Evolutionary conservation across 2,888 invertebrate genomes (phyloP).

Genomic region (Leptopilina myrica): DNA sequence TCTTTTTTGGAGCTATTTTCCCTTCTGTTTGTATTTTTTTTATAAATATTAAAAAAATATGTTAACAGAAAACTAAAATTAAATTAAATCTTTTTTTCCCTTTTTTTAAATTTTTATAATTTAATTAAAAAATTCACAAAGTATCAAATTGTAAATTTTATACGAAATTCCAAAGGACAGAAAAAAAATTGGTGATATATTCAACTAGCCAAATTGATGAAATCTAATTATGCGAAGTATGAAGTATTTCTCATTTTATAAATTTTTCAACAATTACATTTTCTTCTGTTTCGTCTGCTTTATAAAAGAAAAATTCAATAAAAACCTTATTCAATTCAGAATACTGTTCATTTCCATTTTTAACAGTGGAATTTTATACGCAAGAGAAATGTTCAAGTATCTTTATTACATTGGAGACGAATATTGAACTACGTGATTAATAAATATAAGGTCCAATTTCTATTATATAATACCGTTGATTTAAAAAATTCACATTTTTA

Average conservation of each 20-base stretch:
- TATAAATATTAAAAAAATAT: too few species aligned
- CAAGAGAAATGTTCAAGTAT: not conserved
- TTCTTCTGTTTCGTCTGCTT: not conserved
- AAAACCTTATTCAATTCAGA: not conserved
- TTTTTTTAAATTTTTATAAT: too few species aligned
- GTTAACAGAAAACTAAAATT: too few species aligned
- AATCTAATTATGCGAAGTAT: not conserved
- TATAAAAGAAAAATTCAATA: not conserved
- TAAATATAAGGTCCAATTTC: too few species aligned
- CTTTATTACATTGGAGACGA: not conserved
- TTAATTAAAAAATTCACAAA: too few species aligned
- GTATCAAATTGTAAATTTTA: not conserved
- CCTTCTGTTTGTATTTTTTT: too few species aligned
- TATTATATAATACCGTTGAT: too few species aligned
- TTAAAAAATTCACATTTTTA: too few species aligned
- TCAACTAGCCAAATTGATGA: not conserved
- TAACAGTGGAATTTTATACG: not conserved
- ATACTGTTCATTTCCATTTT: not conserved
- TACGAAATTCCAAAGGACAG: too few species aligned
- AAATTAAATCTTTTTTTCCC: too few species aligned
- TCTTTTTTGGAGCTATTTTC: too few species aligned
- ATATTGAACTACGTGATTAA: too few species aligned
- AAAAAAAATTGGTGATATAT: not conserved
- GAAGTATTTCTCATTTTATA: not conserved
- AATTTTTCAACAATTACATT: conserved; percentile 8